Evolutionary conservation across 2,888 invertebrate genomes (phyloP).

Genomic region (Syrista parreyssii): DNA sequence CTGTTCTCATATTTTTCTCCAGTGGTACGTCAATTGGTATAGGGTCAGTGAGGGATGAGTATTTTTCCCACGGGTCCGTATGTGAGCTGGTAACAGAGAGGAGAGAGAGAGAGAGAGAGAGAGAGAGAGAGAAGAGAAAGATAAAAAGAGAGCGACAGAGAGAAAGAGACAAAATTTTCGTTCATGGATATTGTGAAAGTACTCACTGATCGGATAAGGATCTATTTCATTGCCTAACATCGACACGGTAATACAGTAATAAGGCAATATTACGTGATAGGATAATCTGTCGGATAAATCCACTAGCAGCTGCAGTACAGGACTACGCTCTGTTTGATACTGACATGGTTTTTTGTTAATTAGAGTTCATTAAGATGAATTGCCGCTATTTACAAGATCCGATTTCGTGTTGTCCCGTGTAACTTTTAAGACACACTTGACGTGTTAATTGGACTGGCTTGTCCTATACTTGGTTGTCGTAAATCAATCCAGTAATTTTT

Average conservation of each 20-base stretch:
- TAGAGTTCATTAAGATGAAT: not conserved
- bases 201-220: not conserved
- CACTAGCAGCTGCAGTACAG: not conserved
- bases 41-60: not conserved
- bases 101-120: not conserved
- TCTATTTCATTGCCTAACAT: not conserved
- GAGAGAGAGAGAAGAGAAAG: no score
- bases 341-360: not conserved
- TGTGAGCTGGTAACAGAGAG: not conserved
- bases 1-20: not conserved
- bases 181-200: not conserved
- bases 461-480: no score
- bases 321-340: not conserved
- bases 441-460: not conserved
- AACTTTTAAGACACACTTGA: not conserved
- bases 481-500: not conserved
- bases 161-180: not conserved
- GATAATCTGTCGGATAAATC: not conserved
- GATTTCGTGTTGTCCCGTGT: not conserved
- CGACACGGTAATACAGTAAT: not conserved
- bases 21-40: not conserved
- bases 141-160: no score
- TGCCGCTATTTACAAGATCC: not conserved
- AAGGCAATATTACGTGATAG: not conserved
- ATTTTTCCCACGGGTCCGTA: not conserved